These are phyloP conservation scores for Phocoena sinus DNA, from an alignment of 2,113 vertebrate genomes.

Conservation along the genomic window DNA sequence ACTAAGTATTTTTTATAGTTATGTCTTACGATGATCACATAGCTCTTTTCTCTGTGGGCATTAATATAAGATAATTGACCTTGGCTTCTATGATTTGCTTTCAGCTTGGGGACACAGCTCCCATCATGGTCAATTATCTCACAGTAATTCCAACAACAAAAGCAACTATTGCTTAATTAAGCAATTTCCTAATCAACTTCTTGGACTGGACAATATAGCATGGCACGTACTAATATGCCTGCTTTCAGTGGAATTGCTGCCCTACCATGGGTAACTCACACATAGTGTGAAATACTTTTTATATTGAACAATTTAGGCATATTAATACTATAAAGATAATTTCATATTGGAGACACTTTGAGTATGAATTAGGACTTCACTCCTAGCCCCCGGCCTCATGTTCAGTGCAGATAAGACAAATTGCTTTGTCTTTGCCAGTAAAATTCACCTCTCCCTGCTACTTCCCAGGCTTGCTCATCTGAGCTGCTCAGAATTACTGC, in stretches of 20 bases:
- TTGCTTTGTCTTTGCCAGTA: neutral
- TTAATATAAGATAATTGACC: conserved; percentile 46
- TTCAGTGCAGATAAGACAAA: neutral
- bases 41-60: neutral
- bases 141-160: conserved; percentile 42
- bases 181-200: neutral
- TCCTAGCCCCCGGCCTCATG: neutral
- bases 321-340: neutral
- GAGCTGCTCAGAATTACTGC: neutral
- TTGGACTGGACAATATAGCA: neutral
- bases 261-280: neutral
- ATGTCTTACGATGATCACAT: neutral
- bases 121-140: conserved; percentile 54
- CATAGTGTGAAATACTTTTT: neutral
- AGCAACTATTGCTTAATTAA: conserved; percentile 47
- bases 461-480: neutral
- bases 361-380: neutral
- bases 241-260: neutral
- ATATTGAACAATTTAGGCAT: neutral
- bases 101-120: conserved; percentile 1
- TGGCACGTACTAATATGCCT: neutral
- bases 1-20: conserved; percentile 56
- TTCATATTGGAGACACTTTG: neutral
- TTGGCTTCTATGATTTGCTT: conserved; percentile 4
- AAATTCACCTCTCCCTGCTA: neutral